Conservation (phyloP, 1,140 invertebrate genomes). For the Gryllus bimaculatus region DNA sequence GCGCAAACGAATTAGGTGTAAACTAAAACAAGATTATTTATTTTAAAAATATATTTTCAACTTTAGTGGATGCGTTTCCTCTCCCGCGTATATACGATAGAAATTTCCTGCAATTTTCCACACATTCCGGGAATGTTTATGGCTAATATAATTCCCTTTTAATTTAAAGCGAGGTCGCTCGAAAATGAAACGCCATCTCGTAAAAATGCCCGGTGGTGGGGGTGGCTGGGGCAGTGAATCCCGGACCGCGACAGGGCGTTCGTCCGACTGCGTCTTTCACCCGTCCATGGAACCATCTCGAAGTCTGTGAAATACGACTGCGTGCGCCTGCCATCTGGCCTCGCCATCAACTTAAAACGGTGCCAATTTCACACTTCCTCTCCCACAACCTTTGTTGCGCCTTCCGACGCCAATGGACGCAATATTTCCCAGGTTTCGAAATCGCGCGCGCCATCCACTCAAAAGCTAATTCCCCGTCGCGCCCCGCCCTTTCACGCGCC, state of each 20-base stretch:
- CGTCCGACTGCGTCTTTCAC: too few species aligned
- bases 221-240: too few species aligned
- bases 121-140: background rate
- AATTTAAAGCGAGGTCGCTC: background rate
- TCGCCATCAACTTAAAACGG: too few species aligned
- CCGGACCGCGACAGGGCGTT: too few species aligned
- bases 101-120: background rate
- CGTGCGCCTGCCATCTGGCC: too few species aligned
- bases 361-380: too few species aligned
- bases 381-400: too few species aligned
- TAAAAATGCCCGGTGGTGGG: background rate
- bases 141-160: background rate
- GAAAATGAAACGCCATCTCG: background rate
- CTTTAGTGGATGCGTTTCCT: background rate
- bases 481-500: background rate
- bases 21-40: background rate
- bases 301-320: too few species aligned
- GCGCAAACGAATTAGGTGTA: slow-evolving; percentile 1
- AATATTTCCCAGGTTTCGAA: too few species aligned
- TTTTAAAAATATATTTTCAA: background rate
- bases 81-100: background rate
- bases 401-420: too few species aligned
- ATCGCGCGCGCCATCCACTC: background rate
- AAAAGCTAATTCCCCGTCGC: background rate
- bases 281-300: too few species aligned